Conservation (phyloP, 2,888 invertebrate species). For the Xylocampa areola region DNA sequence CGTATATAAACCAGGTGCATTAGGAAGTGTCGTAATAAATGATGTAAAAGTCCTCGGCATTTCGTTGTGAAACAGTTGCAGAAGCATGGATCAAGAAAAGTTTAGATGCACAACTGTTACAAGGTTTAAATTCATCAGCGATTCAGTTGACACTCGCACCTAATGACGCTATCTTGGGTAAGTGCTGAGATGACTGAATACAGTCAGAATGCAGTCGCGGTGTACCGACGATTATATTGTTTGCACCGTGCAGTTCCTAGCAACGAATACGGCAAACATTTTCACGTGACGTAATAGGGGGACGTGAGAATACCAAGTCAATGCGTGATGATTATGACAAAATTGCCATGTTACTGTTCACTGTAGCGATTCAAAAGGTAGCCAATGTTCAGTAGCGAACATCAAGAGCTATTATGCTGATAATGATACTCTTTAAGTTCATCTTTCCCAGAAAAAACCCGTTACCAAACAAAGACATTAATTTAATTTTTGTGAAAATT, state of each 20-base stretch:
- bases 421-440: conserved; percentile 25
- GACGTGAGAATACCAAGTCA: conserved; percentile 24
- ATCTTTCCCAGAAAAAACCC: conserved; percentile 20
- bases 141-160: conserved; percentile 54
- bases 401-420: conserved; percentile 17
- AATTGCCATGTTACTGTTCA: conserved; percentile 20
- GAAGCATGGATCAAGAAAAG: conserved; percentile 43
- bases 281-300: conserved; percentile 40
- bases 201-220: conserved; percentile 28
- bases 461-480: conserved; percentile 26
- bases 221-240: conserved; percentile 30
- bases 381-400: conserved; percentile 3
- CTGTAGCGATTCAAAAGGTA: conserved; percentile 17
- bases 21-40: conserved; percentile 9
- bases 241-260: conserved; percentile 22
- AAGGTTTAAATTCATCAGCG: conserved; percentile 53
- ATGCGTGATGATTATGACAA: conserved; percentile 13
- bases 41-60: conserved; percentile 11
- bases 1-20: too few species aligned
- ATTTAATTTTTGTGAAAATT: conserved; percentile 24
- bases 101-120: conserved; percentile 51
- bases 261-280: conserved; percentile 28
- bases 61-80: conserved; percentile 34
- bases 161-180: conserved; percentile 37
- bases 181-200: conserved; percentile 37